These are phyloP conservation scores for Echinarachnius parma DNA, from an alignment of 53 echinoderm and acorn worm species.

Conservation along the genomic window DNA sequence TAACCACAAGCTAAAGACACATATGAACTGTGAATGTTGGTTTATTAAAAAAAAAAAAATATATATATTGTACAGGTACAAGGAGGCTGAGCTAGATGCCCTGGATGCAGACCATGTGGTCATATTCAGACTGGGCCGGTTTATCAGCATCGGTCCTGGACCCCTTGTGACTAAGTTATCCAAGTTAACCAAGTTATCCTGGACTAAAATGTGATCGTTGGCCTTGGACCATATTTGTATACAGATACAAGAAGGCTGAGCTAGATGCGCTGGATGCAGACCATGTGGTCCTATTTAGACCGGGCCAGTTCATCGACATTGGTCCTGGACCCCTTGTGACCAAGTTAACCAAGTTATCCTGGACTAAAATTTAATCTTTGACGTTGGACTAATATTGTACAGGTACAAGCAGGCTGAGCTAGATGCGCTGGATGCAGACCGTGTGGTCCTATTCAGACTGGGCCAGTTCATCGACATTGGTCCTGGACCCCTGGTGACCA, in stretches of 20 bases:
- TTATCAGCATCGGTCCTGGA: conserved; percentile 77
- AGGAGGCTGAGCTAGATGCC: conserved; percentile 52
- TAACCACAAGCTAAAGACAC: no score
- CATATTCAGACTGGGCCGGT: conserved; percentile 74
- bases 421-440: conserved; percentile 40
- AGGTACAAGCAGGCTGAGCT: conserved; percentile 73
- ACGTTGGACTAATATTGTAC: no score
- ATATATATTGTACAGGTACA: conserved; percentile 62
- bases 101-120: conserved; percentile 48
- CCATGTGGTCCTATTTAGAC: conserved; percentile 63
- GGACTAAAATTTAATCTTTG: no score
- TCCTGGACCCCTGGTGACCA: conserved; percentile 78
- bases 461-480: conserved; percentile 80
- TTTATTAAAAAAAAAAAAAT: no score
- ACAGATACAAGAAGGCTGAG: conserved; percentile 69
- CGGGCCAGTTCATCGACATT: conserved; percentile 81
- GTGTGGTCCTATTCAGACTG: conserved; percentile 67
- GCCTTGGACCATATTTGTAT: no score
- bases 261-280: conserved; percentile 47
- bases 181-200: no score
- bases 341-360: no score
- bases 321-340: conserved; percentile 78
- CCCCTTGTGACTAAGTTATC: conserved; percentile 80
- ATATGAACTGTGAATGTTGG: no score
- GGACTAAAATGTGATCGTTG: no score